phyloP scores from a whole-genome alignment of 2,113 vertebrate genomes.

The Rana temporaria region DNA sequence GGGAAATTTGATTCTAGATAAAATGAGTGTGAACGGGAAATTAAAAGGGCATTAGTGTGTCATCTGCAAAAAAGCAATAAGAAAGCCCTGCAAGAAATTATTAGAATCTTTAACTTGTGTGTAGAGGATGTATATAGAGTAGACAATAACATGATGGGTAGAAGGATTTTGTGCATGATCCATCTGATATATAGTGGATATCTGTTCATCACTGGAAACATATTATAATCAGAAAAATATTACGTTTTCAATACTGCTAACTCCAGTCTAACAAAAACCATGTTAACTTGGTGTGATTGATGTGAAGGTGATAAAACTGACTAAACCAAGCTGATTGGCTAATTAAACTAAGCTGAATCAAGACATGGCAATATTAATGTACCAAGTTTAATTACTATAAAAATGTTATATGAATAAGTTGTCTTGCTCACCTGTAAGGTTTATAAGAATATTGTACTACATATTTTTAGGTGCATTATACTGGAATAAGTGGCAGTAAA shows the following conservation, averaged over 20 bases:
- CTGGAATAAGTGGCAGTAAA: no score
- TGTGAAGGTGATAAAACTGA: no score
- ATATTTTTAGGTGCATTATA: no score
- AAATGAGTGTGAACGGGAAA: constrained; percentile 51
- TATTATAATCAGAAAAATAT: constrained; percentile 1
- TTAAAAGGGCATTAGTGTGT: constrained; percentile 55
- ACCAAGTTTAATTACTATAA: no score
- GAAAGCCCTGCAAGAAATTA: constrained; percentile 35
- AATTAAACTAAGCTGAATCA: no score
- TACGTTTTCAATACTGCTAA: background rate
- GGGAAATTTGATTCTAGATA: constrained; percentile 57
- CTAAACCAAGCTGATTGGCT: no score
- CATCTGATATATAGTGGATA: constrained; percentile 12
- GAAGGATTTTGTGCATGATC: constrained; percentile 36
- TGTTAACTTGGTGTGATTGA: no score
- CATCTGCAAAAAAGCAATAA: constrained; percentile 54
- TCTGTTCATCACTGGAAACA: background rate
- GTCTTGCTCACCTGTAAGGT: no score
- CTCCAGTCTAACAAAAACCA: no score
- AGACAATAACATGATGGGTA: constrained; percentile 43
- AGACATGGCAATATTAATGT: no score
- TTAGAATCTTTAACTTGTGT: constrained; percentile 52
- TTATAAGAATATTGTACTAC: no score
- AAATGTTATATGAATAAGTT: no score
- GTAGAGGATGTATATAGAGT: constrained; percentile 36